Evolutionary conservation across 2,113 vertebrate species (phyloP).

Genomic region (Menura novaehollandiae): DNA sequence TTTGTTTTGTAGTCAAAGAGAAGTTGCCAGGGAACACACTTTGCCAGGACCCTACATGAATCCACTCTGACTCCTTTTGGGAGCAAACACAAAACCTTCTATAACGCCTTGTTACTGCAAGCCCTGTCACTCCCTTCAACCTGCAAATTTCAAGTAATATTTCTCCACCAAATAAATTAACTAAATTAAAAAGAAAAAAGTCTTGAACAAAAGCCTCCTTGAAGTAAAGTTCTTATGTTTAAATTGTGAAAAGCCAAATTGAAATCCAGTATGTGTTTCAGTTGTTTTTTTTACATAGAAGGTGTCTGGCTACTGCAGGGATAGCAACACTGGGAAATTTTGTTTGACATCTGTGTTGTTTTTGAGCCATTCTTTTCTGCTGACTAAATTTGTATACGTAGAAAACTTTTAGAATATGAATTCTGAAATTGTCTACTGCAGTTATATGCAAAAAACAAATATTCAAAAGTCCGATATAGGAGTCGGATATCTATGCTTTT

Average conservation of each 20-base stretch:
- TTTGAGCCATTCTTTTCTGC: neutral
- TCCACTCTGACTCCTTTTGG: neutral
- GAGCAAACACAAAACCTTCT: neutral
- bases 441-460: neutral
- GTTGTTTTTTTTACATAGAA: neutral
- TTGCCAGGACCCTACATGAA: neutral
- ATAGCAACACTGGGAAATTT: neutral
- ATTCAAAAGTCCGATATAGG: neutral
- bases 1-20: constrained; percentile 8
- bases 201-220: neutral
- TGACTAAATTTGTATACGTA: neutral
- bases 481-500: neutral
- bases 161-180: neutral
- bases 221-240: neutral
- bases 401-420: neutral
- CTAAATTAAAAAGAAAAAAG: neutral
- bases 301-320: neutral
- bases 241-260: neutral
- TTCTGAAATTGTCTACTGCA: neutral
- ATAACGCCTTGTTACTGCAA: neutral
- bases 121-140: neutral
- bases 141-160: neutral
- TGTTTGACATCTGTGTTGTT: neutral
- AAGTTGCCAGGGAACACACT: constrained; percentile 30
- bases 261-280: neutral